Evolutionary conservation across 2,888 invertebrate species (phyloP).

Genomic region (Rhaphigaster nebulosa): DNA sequence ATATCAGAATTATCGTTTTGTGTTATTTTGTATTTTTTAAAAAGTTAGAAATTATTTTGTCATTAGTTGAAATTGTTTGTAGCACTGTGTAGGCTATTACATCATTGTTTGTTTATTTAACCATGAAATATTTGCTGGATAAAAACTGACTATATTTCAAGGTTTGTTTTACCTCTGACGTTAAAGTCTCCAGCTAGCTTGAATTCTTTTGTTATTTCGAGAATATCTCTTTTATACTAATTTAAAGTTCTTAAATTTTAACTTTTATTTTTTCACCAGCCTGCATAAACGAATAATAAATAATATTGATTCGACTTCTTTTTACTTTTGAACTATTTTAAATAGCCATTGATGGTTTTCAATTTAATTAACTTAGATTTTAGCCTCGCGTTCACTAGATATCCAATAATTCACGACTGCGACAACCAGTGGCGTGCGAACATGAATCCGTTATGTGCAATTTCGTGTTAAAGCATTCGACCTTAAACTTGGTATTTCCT

Average conservation of each 20-base stretch:
- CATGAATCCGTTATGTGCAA: no score
- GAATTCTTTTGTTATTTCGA: not conserved
- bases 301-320: not conserved
- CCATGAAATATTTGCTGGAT: not conserved
- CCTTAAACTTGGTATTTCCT: no score
- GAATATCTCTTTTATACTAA: not conserved
- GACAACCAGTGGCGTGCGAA: no score
- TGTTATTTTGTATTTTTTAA: not conserved
- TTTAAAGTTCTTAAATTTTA: not conserved
- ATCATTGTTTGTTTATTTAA: not conserved
- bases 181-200: not conserved
- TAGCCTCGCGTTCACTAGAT: no score
- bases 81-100: not conserved
- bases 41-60: not conserved
- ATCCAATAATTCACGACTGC: no score
- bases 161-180: not conserved
- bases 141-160: not conserved
- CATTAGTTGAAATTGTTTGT: not conserved
- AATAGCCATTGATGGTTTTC: not conserved
- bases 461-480: no score
- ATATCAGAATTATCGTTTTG: not conserved
- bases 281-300: no score
- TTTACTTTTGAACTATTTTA: not conserved
- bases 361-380: not conserved
- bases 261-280: not conserved